Evolutionary conservation across 2,113 vertebrate genomes (phyloP).

Genomic region (Mus spicilegus): DNA sequence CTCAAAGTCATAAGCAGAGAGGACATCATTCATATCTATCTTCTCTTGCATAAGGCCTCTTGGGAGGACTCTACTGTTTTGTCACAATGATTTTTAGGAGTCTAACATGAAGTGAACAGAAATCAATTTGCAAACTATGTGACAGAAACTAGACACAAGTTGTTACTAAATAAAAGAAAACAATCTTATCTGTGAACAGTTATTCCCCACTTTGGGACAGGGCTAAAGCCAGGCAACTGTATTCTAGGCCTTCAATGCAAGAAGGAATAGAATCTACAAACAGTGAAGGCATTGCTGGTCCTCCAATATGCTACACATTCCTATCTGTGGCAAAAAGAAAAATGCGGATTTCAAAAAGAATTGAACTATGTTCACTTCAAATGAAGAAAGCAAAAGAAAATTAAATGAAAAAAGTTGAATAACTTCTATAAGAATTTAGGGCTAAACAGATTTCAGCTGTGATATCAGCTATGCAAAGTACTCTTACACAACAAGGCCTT

Average conservation of each 20-base stretch:
- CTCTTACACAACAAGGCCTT: not conserved
- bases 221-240: not conserved
- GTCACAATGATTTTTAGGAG: not conserved
- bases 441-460: not conserved
- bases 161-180: slow-evolving; percentile 28
- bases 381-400: not conserved
- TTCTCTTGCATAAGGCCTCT: not conserved
- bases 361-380: not conserved
- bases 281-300: not conserved
- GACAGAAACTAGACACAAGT: not conserved
- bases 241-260: not conserved
- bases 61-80: not conserved
- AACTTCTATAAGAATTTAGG: not conserved
- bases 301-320: not conserved
- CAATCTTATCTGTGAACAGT: not conserved
- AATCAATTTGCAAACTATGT: slow-evolving; percentile 10
- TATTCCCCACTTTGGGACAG: not conserved
- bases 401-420: not conserved
- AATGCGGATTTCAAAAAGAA: not conserved
- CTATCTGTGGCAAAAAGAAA: not conserved
- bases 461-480: not conserved
- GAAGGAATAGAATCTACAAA: not conserved
- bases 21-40: not conserved
- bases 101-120: not conserved
- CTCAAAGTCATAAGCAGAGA: not conserved